Evolutionary conservation across 2,797 vertebrate species (phyloP).

Genomic region (Peromyscus aztecus): DNA sequence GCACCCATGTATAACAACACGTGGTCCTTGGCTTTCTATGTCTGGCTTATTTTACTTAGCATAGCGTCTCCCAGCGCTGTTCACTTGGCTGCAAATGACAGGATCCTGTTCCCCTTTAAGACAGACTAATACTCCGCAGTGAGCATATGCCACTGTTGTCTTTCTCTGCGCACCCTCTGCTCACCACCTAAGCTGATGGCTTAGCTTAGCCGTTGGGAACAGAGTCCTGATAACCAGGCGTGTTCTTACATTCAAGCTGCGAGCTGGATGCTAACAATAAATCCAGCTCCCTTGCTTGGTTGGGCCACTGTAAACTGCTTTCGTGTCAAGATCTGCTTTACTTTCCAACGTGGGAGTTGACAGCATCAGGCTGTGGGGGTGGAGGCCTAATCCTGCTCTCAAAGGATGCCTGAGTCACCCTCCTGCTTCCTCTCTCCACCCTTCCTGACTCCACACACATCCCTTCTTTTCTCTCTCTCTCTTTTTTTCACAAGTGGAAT

Average conservation of each 20-base stretch:
- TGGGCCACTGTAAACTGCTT: slow-evolving; percentile 63
- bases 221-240: not conserved
- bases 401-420: slow-evolving; percentile 75
- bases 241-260: slow-evolving; percentile 59
- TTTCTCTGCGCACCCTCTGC: not conserved
- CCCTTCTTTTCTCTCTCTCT: not conserved
- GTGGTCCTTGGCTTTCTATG: not conserved
- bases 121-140: not conserved
- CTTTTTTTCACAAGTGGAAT: slow-evolving; percentile 7
- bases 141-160: not conserved
- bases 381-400: slow-evolving; percentile 73
- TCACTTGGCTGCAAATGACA: not conserved
- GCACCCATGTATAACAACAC: not conserved
- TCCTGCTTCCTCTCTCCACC: slow-evolving; percentile 72
- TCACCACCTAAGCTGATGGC: not conserved
- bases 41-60: not conserved
- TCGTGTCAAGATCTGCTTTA: slow-evolving; percentile 77
- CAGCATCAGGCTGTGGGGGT: slow-evolving; percentile 57
- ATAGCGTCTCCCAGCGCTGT: not conserved
- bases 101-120: not conserved
- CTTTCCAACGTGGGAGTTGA: slow-evolving; percentile 73
- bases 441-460: slow-evolving; percentile 65
- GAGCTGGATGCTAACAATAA: slow-evolving; percentile 15
- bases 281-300: slow-evolving; percentile 54
- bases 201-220: not conserved